Base-by-base conservation (phyloP, 2,113 vertebrate genomes). In the Phalacrocorax aristotelis region DNA sequence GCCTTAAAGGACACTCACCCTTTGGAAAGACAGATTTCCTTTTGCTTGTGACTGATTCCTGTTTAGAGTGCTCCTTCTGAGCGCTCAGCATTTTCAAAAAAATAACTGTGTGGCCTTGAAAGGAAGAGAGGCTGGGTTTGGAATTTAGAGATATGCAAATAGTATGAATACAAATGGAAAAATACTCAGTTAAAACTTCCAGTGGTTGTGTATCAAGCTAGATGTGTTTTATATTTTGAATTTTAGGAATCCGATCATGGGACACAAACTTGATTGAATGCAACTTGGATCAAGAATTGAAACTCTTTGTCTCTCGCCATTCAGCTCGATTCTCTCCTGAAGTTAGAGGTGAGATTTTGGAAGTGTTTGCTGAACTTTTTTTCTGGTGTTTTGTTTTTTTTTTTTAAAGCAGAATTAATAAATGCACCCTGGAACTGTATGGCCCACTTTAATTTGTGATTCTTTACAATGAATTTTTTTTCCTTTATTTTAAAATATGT, bases 261-360 rank as follows among this genome's bases (percentile, higher is more conserved):
- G 99, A 99, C 98, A 99, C 99, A 94, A 99, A 99, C 96, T 98
- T 99, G 71, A 97, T 99, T 5, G 98, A 99, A 95, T 99, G 99
- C 98, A 99, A 99, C 98, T 97, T 99, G 98, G 99, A 99, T 97
- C 99, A 99, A 98, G 99, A 99, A 92, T 98, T 99, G 78, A 99
- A 99, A 93, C 99, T 99, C 85, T 99, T 99, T 89, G 99, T 99
- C 75, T 99, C 99, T 88, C 98, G 99, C 95, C 99, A 99, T 97
- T 99, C 99, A 7, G 99, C 99, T 80, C 98, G 99, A 89, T 99
- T 99, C 95, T 99, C 99, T 96, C 98, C 99, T 71, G 99, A 99
- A 84, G 99, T 99, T 74, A 98, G 98, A 99, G 99, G 99, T 99
- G 98, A 98, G 98, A 61, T 54, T 93, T 88, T 61, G 26, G 68